Evolutionary conservation across 2,113 vertebrate species (phyloP), one percentile per base, ranked within the genome.

Genomic region (Perca schrenkii): DNA sequence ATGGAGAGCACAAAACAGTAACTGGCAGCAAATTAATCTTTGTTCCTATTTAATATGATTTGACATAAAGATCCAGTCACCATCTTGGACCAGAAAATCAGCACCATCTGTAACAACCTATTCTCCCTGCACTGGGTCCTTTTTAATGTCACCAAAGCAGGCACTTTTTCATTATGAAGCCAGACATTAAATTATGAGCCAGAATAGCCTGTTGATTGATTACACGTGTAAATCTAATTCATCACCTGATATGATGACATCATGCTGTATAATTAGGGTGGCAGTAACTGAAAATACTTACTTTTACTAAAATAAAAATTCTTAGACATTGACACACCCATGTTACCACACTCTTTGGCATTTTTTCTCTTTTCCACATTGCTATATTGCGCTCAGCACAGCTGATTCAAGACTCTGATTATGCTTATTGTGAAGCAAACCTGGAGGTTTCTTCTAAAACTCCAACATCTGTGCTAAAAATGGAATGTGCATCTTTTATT

Each of bases 131-230:
- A 31, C 60, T 46, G 15, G 31, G 47, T 60, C 13, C 25, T 60
- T 47, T 31, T 36, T 50, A 64, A 69, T 50, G 19, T 40, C n/a
- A 52, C 46, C 63, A 66, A 77, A 83, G 40, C 54, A 28, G 65
- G 6, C 47, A 28, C 36, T 46, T 74, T 65, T 76, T 74, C 64
- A 58, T 80, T n/a, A 75, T 16, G 7, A n/a, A 70, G 43, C 8
- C 49, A 68, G 54, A 61, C 43, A 43, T 53, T 65, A 65, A 82
- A 75, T 64, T 47, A 65, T 61, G 50, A 71, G 47, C 72, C 34
- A 6, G 50, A 76, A 52, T 6, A 58, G 60, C 17, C 61, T 40
- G 11, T 12, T 63, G 79, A 89, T 78, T 66, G 67, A 87, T 80
- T 60, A 54, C 60, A 64, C 36, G 14, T 70, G 2, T 62, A 73